Evolutionary conservation across 2,113 vertebrate species (phyloP).

Genomic region (Glareola pratincola): DNA sequence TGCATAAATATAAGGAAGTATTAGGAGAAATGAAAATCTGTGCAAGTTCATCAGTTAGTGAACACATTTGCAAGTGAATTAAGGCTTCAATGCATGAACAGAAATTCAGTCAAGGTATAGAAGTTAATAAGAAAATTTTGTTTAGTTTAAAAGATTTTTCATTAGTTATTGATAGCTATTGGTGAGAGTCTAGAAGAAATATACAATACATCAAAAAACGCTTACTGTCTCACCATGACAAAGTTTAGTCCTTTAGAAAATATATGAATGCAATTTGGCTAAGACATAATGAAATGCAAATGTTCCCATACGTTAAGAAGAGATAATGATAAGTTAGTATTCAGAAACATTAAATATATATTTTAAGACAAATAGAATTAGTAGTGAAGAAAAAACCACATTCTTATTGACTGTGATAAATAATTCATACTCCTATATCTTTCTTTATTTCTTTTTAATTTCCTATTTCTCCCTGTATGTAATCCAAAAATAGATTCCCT

Average conservation of each 20-base stretch:
- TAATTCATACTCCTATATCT: not conserved
- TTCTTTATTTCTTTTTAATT: not conserved
- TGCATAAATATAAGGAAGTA: not conserved
- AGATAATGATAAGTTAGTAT: not conserved
- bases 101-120: not conserved
- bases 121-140: not conserved
- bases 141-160: not conserved
- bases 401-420: not conserved
- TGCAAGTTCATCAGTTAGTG: not conserved
- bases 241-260: not conserved
- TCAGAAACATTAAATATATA: not conserved
- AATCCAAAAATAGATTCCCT: not conserved
- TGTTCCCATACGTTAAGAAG: not conserved
- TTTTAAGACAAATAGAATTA: not conserved
- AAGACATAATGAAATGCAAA: not conserved
- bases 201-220: not conserved
- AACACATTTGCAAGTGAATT: not conserved
- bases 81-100: not conserved
- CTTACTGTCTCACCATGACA: not conserved
- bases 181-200: not conserved
- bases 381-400: not conserved
- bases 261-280: not conserved
- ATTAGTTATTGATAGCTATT: not conserved
- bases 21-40: not conserved
- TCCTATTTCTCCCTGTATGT: not conserved